Conservation (phyloP, 37 sponge, comb jelly and placozoan genomes). For the Cliona cf. orientalis region DNA sequence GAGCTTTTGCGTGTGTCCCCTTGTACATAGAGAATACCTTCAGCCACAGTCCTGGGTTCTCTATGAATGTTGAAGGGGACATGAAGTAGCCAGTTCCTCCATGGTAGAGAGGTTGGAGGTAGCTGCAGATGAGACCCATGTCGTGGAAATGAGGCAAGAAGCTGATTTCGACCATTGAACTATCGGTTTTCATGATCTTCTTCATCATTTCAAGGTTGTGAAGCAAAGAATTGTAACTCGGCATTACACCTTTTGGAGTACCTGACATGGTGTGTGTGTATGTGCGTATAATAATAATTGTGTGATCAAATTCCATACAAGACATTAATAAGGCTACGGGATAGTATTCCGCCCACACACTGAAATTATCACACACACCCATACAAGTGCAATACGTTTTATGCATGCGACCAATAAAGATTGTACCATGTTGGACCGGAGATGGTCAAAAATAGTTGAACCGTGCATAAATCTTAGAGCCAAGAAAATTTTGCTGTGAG, state of each 20-base stretch:
- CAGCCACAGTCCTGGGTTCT: slow-evolving; percentile 38
- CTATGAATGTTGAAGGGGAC: slow-evolving; percentile 29
- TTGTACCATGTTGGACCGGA: no score
- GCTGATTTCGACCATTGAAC: slow-evolving; percentile 23
- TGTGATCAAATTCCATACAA: neutral
- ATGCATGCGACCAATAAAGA: no score
- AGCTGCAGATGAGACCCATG: slow-evolving; percentile 38
- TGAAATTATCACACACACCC: no score
- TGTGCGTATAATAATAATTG: no score
- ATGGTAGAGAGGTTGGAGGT: slow-evolving; percentile 16
- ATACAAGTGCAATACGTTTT: no score
- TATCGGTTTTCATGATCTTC: neutral
- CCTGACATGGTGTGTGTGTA: no score
- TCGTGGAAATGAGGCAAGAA: slow-evolving; percentile 50
- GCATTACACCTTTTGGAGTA: slow-evolving; percentile 43
- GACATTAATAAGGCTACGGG: no score
- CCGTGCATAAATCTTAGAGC: no score
- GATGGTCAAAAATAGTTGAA: no score
- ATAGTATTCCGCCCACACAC: no score
- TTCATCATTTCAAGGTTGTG: slow-evolving; percentile 32
- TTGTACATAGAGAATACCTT: slow-evolving; percentile 27
- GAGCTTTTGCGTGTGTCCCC: slow-evolving; percentile 32
- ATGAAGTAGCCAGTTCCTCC: slow-evolving; percentile 55
- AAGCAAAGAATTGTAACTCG: slow-evolving; percentile 24
- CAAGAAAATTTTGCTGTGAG: no score